Evolutionary conservation across 2,113 vertebrate genomes (phyloP).

Genomic region (Larimichthys polyactis): DNA sequence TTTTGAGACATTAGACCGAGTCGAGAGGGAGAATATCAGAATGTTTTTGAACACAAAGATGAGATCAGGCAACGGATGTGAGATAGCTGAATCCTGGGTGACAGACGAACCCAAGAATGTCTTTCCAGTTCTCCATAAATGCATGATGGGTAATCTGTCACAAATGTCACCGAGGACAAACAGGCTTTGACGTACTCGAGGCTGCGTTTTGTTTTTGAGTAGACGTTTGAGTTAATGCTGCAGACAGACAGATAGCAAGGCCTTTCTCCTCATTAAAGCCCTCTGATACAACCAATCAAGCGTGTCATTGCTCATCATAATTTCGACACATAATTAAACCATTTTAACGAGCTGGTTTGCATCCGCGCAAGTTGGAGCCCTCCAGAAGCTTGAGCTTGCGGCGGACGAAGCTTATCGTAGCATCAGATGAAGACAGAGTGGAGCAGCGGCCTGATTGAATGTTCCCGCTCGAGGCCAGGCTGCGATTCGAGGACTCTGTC

Average conservation of each 20-base stretch:
- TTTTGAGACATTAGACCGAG: constrained; percentile 33
- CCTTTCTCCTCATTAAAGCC: constrained; percentile 63
- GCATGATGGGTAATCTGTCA: constrained; percentile 14
- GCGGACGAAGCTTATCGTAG: constrained; percentile 4
- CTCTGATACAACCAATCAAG: constrained; percentile 76
- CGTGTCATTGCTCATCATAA: constrained; percentile 81
- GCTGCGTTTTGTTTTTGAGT: constrained; percentile 42
- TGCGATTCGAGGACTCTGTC: constrained; percentile 9
- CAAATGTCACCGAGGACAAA: constrained; percentile 32
- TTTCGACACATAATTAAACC: constrained; percentile 71
- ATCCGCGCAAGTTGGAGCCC: constrained; percentile 25
- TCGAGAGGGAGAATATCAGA: constrained; percentile 20
- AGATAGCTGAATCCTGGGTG: constrained; percentile 11
- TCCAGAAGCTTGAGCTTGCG: constrained; percentile 5
- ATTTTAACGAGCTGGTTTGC: constrained; percentile 69
- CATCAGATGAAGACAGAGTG: constrained; percentile 14
- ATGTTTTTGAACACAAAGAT: constrained; percentile 15
- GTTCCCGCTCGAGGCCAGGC: constrained; percentile 8
- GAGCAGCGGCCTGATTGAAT: constrained; percentile 18
- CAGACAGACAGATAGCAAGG: constrained; percentile 46
- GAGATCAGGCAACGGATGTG: not conserved
- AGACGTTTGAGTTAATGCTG: constrained; percentile 21
- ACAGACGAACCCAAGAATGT: constrained; percentile 1
- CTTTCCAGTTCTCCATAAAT: constrained; percentile 4
- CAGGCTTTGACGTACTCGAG: constrained; percentile 40